phyloP scores from a whole-genome alignment of 2,888 invertebrate species.

The Acheta domesticus region DNA sequence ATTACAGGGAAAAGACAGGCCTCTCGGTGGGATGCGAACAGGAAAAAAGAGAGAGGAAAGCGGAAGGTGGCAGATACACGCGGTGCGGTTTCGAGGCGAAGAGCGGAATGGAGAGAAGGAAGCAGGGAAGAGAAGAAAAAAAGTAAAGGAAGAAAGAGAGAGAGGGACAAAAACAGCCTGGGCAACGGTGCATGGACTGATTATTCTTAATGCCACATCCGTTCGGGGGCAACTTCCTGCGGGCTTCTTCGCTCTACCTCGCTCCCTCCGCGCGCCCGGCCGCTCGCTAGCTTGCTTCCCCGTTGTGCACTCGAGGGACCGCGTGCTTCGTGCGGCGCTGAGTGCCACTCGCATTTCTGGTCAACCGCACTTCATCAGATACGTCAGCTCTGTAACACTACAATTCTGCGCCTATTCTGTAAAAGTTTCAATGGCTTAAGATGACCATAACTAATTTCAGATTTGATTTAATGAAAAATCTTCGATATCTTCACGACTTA shows the following conservation, averaged over 20 bases:
- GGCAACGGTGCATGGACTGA: neutral
- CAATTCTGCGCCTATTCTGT: too few species aligned
- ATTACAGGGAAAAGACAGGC: neutral
- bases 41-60: neutral
- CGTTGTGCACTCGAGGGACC: neutral
- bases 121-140: neutral
- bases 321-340: too few species aligned
- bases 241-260: neutral
- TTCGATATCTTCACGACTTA: too few species aligned
- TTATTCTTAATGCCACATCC: neutral
- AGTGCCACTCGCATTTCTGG: too few species aligned
- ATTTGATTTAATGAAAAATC: too few species aligned
- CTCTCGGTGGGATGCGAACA: neutral
- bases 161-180: neutral
- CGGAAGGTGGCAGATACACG: neutral
- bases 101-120: neutral
- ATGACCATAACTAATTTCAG: too few species aligned
- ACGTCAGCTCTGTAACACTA: too few species aligned
- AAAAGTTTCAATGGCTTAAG: too few species aligned
- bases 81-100: neutral
- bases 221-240: neutral
- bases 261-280: neutral
- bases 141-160: neutral
- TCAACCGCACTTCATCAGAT: too few species aligned
- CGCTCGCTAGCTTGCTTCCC: neutral